phyloP scores from a whole-genome alignment of 2,113 vertebrate genomes.

The Octodon degus region DNA sequence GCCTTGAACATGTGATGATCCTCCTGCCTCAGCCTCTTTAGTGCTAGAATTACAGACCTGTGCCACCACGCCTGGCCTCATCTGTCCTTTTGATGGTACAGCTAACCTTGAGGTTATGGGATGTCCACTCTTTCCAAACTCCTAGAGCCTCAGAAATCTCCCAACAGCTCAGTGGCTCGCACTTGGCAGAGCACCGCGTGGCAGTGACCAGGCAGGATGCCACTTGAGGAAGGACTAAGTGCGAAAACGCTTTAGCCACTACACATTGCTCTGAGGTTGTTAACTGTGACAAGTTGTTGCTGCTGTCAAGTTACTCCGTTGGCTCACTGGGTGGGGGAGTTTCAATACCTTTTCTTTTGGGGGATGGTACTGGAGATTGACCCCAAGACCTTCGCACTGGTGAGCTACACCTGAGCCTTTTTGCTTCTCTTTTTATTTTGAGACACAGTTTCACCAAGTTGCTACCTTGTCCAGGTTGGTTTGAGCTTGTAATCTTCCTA shows the following conservation, averaged over 20 bases:
- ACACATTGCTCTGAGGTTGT: background rate
- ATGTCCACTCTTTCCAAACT: constrained; percentile 50
- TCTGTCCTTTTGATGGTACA: background rate
- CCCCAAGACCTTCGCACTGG: background rate
- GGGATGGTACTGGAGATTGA: background rate
- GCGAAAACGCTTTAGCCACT: background rate
- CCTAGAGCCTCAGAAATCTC: constrained; percentile 66
- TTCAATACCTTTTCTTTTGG: background rate
- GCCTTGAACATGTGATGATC: background rate
- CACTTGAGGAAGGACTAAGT: background rate
- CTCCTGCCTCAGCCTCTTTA: background rate
- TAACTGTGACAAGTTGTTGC: background rate
- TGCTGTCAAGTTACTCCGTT: background rate
- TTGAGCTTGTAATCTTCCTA: background rate
- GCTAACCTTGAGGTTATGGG: background rate
- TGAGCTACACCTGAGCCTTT: background rate
- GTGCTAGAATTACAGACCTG: background rate
- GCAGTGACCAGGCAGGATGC: background rate
- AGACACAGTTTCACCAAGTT: background rate
- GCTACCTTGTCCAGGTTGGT: background rate
- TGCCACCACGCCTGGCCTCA: too few relatives aligned
- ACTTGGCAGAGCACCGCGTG: background rate
- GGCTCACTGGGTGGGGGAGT: background rate
- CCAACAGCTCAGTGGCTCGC: constrained; percentile 63
- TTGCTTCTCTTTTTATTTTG: background rate